Conservation (phyloP, 2,888 invertebrate species). For the Pseudococcus jackbeardsleyi region DNA sequence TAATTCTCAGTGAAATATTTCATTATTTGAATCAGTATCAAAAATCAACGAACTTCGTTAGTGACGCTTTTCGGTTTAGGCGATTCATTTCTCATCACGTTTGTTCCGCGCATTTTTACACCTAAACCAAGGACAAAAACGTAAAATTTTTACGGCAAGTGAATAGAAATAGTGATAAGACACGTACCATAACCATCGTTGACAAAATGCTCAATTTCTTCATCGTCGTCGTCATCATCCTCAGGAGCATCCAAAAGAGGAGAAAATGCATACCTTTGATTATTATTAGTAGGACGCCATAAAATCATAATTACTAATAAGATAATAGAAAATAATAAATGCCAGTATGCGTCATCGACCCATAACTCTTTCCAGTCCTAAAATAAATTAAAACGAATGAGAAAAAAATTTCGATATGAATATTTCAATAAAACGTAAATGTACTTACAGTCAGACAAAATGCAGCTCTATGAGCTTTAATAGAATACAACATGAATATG, state of each 20-base stretch:
- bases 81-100: constrained; percentile 70
- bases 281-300: constrained; percentile 96
- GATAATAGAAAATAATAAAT: constrained; percentile 89
- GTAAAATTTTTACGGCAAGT: background rate
- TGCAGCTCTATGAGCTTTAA: constrained; percentile 83
- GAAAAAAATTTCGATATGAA: background rate
- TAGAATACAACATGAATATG: constrained; percentile 93
- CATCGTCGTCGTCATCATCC: constrained; percentile 82
- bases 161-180: constrained; percentile 8
- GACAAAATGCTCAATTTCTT: constrained; percentile 85
- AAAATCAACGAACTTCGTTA: background rate
- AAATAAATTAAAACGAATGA: constrained; percentile 54
- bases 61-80: constrained; percentile 70
- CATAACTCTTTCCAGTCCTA: constrained; percentile 92
- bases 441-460: constrained; percentile 81
- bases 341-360: constrained; percentile 97
- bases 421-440: background rate
- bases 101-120: constrained; percentile 79
- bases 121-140: constrained; percentile 66
- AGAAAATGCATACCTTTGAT: constrained; percentile 94
- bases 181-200: constrained; percentile 73
- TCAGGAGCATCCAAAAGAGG: constrained; percentile 88
- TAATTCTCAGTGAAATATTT: background rate
- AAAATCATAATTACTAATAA: constrained; percentile 93
- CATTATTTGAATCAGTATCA: background rate